phyloP scores from a whole-genome alignment of 2,888 invertebrate genomes.

The Agriotes lineatus region DNA sequence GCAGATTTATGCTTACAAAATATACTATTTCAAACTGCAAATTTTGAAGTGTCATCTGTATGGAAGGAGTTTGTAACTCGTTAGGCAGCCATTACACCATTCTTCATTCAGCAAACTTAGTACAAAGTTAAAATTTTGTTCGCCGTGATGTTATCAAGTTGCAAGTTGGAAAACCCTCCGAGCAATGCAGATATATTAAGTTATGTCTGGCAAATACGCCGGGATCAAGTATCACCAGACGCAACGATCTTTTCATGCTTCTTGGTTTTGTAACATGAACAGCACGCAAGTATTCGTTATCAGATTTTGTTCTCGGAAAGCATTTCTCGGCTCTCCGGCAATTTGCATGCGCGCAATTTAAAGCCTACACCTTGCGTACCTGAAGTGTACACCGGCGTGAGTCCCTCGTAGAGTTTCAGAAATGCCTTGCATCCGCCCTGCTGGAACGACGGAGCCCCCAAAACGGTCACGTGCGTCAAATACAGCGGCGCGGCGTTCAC shows the following conservation, averaged over 20 bases:
- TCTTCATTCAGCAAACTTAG: too few relatives aligned
- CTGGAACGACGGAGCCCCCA: slow-evolving; percentile 82
- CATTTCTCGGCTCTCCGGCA: neutral
- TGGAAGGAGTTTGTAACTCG: too few relatives aligned
- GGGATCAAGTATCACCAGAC: slow-evolving; percentile 24
- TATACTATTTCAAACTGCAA: too few relatives aligned
- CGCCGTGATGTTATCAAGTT: too few relatives aligned
- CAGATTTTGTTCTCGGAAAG: slow-evolving; percentile 31
- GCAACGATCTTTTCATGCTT: slow-evolving; percentile 29
- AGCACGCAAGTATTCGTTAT: slow-evolving; percentile 27
- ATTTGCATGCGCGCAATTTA: slow-evolving; percentile 9
- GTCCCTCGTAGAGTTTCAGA: slow-evolving; percentile 91
- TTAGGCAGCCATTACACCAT: too few relatives aligned
- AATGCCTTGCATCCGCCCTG: slow-evolving; percentile 79
- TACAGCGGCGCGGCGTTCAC: slow-evolving; percentile 90
- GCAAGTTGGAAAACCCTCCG: neutral
- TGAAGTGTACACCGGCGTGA: slow-evolving; percentile 90
- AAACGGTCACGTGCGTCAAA: slow-evolving; percentile 87
- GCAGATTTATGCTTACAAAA: too few relatives aligned
- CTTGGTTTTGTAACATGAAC: slow-evolving; percentile 31
- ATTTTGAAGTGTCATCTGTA: too few relatives aligned
- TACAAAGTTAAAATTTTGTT: too few relatives aligned
- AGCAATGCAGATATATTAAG: slow-evolving; percentile 25
- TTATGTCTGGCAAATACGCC: slow-evolving; percentile 31
- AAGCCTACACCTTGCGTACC: slow-evolving; percentile 64